Evolutionary conservation across 2,888 invertebrate genomes (phyloP).

Genomic region (Orchesellides sinensis): DNA sequence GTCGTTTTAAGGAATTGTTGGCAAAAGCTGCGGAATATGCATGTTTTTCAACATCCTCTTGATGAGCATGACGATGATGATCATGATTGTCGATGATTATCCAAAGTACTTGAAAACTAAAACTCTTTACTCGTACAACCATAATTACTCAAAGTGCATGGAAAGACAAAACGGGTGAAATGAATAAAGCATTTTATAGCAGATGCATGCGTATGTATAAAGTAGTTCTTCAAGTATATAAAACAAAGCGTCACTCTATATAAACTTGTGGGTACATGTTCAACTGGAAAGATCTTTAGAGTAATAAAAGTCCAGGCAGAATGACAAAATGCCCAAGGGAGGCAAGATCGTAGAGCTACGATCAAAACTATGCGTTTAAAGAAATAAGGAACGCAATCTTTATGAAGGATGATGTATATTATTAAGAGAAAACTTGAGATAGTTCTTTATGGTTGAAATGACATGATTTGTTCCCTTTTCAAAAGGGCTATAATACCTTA

Average conservation of each 20-base stretch:
- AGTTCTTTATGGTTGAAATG: conserved; percentile 3
- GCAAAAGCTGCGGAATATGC: conserved; percentile 14
- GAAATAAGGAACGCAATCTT: too few relatives aligned
- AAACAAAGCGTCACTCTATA: conserved; percentile 23
- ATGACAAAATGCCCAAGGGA: conserved; percentile 55
- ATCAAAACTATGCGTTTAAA: too few relatives aligned
- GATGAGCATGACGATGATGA: too few relatives aligned
- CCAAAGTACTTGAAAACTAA: conserved; percentile 28
- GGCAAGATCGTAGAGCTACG: too few relatives aligned
- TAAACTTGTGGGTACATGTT: too few relatives aligned
- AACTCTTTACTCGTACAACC: conserved; percentile 12
- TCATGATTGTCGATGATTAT: too few relatives aligned
- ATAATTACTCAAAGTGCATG: conserved; percentile 58
- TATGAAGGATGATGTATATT: conserved; percentile 9
- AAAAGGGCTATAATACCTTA: too few relatives aligned
- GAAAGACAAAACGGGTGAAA: not conserved
- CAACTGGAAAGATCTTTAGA: conserved; percentile 3
- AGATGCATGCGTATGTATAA: not conserved
- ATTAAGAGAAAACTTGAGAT: not conserved
- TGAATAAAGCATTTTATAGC: not conserved
- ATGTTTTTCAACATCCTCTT: too few relatives aligned
- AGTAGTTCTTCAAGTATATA: not conserved
- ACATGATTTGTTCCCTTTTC: not conserved
- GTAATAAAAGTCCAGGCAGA: conserved; percentile 52
- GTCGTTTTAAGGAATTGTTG: conserved; percentile 38